Percentiles rank a stretch among this genome's conserved stretches.
phyloP scores from a whole-genome alignment of 1,140 invertebrate genomes.

The Conopomorpha cramerella region DNA sequence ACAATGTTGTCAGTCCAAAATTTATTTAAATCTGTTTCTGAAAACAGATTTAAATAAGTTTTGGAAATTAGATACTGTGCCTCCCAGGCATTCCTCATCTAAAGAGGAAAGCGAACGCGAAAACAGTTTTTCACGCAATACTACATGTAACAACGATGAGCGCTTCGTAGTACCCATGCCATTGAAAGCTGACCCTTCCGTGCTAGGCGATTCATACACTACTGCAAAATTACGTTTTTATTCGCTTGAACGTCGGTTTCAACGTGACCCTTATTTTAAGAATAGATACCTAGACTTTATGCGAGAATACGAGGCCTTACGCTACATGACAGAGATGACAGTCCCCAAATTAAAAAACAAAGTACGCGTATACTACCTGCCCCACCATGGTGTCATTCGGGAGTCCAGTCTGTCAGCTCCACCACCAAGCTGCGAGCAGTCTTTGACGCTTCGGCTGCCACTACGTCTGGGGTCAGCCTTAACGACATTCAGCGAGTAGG shows the following conservation, averaged over 20 bases:
- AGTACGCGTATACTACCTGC: no score
- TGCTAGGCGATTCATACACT: slow-evolving; percentile 10
- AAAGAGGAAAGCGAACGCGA: slow-evolving; percentile 5
- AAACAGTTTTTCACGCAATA: slow-evolving; percentile 4
- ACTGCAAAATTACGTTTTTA: slow-evolving; percentile 6
- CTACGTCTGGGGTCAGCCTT: no score
- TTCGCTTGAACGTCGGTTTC: slow-evolving; percentile 10
- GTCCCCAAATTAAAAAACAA: no score
- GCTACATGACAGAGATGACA: slow-evolving; percentile 13
- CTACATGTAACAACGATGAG: slow-evolving; percentile 2
- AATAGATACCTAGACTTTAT: slow-evolving; percentile 17
- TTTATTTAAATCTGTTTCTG: no score
- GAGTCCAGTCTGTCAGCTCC: not conserved
- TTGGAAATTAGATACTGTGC: slow-evolving; percentile 7
- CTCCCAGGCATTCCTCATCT: slow-evolving; percentile 1
- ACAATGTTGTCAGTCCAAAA: no score
- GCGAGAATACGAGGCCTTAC: slow-evolving; percentile 11
- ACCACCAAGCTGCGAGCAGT: slow-evolving; percentile 2
- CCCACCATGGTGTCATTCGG: slow-evolving; percentile 3
- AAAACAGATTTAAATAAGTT: slow-evolving; percentile 4
- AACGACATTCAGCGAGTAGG: no score
- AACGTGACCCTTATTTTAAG: slow-evolving; percentile 5
- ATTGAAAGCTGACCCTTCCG: slow-evolving; percentile 9
- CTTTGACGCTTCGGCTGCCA: slow-evolving; percentile 1
- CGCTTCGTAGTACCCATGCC: slow-evolving; percentile 10